Base-by-base conservation (phyloP, 1,140 invertebrate species). In the Pararge aegeria region DNA sequence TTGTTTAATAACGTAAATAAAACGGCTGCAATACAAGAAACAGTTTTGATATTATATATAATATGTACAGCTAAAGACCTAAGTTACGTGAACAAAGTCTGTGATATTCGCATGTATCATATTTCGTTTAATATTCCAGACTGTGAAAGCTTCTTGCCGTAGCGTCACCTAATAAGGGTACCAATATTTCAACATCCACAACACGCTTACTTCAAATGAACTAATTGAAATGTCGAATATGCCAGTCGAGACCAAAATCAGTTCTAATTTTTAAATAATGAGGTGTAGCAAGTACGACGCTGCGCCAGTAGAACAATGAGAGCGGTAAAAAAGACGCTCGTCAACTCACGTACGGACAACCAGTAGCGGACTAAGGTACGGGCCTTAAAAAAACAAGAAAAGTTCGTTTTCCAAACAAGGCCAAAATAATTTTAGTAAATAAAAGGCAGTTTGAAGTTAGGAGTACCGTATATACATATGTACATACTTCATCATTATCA, bases 261-360 rank as follows among this genome's bases (percentile, higher is more conserved):
- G 60, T 51, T 52, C 19, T 52, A 58, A 58, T 52, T 51, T 13
- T 52, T 51, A 51, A 56, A 56, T 50, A 56, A 62, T 56, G 48
- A 64, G 24, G 13, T 50, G 37, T 19, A 54, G 18, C 27, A 64
- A 58, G 44, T 54, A 64, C 50, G 57, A 51, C 19, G 55, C 40
- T 20, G 37, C 19, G 55, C 40, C 20, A 27, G 18, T 42, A 24
- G 49, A 50, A 62, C 60, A 62, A 62, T 62, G 54, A 62, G 38
- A 12, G 37, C 15, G 4, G 30, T 52, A 62, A 62, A 62, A n/a
- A 56, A 62, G n/a, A 42, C 24, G 13, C 48, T 16, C 52, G 48
- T 55, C 29, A 48, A 37, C 37, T 50, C 37, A 58, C 48, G 49
- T 49, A 29, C 37, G 24, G n/a, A n/a, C n/a, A n/a, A n/a, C n/a